These are phyloP conservation scores for Aldrovandia affinis DNA, from an alignment of 2,797 vertebrate genomes.

Conservation along the genomic window DNA sequence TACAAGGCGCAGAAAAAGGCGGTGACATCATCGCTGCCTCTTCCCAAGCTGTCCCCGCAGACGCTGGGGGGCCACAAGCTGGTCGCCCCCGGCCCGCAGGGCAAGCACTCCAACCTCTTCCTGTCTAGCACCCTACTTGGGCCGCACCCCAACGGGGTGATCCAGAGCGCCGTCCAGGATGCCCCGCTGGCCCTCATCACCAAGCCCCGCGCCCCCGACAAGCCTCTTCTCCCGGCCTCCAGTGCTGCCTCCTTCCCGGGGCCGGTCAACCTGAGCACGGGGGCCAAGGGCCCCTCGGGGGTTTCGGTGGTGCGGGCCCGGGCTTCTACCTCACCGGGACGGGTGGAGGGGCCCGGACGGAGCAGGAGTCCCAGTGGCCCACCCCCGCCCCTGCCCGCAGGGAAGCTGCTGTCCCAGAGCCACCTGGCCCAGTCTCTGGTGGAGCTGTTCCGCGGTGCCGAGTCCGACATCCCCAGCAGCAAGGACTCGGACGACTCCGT, in stretches of 20 bases:
- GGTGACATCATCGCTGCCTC: conserved; percentile 68
- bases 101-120: conserved; percentile 85
- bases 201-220: conserved; percentile 78
- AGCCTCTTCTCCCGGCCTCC: conserved; percentile 66
- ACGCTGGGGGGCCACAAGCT: conserved; percentile 75
- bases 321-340: conserved; percentile 70
- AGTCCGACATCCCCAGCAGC: conserved; percentile 87
- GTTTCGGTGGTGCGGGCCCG: conserved; percentile 60
- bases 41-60: conserved; percentile 69
- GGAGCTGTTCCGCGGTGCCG: conserved; percentile 89
- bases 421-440: conserved; percentile 86
- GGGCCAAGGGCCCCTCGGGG: conserved; percentile 78
- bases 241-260: conserved; percentile 68
- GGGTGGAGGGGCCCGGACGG: conserved; percentile 80
- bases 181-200: conserved; percentile 89
- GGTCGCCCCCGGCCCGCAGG: conserved; percentile 67
- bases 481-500: conserved; percentile 97
- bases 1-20: conserved; percentile 79
- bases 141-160: conserved; percentile 80
- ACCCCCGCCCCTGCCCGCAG: conserved; percentile 65
- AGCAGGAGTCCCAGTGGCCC: conserved; percentile 80
- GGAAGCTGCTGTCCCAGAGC: conserved; percentile 83
- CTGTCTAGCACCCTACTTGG: conserved; percentile 81
- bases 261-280: conserved; percentile 89
- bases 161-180: conserved; percentile 84